Evolutionary conservation across 2,888 invertebrate species (phyloP), one percentile per base, ranked within the genome.

Genomic region (Spodoptera picta): DNA sequence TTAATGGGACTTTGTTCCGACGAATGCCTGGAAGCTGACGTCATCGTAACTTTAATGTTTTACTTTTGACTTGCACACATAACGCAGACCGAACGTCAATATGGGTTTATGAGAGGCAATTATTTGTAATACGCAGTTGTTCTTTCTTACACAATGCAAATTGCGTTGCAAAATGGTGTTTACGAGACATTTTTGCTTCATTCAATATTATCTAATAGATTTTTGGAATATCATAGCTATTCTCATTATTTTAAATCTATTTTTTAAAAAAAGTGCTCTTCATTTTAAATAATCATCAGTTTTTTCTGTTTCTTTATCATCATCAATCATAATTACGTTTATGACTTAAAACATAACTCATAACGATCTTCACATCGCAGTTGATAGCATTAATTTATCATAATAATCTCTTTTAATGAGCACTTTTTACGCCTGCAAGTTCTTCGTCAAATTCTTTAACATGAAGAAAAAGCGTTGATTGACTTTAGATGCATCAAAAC

Each of bases 1-100:
- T 45, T 55, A 56, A 71, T 48, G 46, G 53, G 24, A 50, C 63
- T 53, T 64, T 53, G 56, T 73, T 58, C 55, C 60, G 23, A 55
- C 14, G 56, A 67, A 76, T 74, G 62, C 60, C 67, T 71, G 51
- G n/a, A 11, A 2, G 63, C 24, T 77, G 65, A 75, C 73, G 75
- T 75, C 75, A 75, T 59, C 2, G 31, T 19, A 31, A 53, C 51
- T 42, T 48, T 46, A 73, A 63, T 70, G 58, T 62, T 68, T 68
- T 73, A 62, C 55, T 63, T 68, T 63, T 68, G 12, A 14, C 43
- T 63, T 45, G 44, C 44, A 10, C 47, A 45, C 14, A 24, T 43
- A 54, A 36, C 23, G 9, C 10, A 14, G 66, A 41, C 36, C 36
- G 36, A 6, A 36, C 6, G 36, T 36, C 36, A 36, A 36, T 36